A percentile compares a stretch with the other conserved stretches of the same genome.
Evolutionary conservation across 1,140 invertebrate genomes (phyloP).

Genomic region (Drosophila jambulina): DNA sequence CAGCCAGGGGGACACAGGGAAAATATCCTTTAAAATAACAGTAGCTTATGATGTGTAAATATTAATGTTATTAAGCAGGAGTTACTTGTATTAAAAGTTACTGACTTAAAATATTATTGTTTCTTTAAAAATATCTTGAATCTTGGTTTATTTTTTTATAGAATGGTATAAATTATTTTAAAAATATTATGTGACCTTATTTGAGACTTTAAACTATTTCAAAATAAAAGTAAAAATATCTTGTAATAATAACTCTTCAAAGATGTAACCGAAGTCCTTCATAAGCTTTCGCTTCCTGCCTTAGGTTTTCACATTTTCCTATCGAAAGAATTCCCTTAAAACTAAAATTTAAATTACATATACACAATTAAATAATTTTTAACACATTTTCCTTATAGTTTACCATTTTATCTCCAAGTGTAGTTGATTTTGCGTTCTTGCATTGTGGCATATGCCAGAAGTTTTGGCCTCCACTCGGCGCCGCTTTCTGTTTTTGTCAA

Average conservation of each 20-base stretch:
- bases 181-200: neutral
- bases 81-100: too few species aligned
- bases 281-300: too few species aligned
- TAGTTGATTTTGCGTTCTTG: constrained; percentile 49
- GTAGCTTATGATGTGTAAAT: neutral
- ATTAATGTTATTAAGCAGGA: neutral
- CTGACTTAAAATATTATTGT: neutral
- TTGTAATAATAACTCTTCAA: too few species aligned
- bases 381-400: neutral
- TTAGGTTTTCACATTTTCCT: too few species aligned
- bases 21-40: neutral
- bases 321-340: too few species aligned
- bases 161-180: neutral
- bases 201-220: neutral
- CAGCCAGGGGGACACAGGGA: constrained; percentile 2
- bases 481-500: constrained; percentile 44
- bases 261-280: too few species aligned
- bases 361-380: too few species aligned
- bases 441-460: constrained; percentile 71
- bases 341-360: too few species aligned
- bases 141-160: neutral
- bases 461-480: constrained; percentile 38
- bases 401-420: neutral
- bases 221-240: too few species aligned
- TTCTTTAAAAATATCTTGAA: neutral